Evolutionary conservation across 2,113 vertebrate genomes (phyloP).

Genomic region (Hiodon tergisus): DNA sequence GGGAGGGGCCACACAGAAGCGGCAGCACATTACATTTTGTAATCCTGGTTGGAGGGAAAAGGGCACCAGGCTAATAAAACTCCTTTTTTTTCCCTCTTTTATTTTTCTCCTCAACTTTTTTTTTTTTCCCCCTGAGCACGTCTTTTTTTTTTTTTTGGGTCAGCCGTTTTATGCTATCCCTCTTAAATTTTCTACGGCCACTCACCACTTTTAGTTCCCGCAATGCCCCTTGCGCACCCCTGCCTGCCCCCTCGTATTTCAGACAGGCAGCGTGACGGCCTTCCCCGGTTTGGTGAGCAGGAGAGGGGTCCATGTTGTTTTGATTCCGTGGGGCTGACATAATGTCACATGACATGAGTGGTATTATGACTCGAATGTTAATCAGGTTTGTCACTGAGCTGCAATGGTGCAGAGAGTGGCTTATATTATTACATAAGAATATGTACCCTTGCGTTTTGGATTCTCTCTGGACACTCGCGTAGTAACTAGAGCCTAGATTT

Average conservation of each 20-base stretch:
- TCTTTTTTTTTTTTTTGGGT: no score
- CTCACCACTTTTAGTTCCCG: neutral
- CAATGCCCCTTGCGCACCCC: constrained; percentile 7
- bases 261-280: constrained; percentile 2
- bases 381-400: constrained; percentile 24
- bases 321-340: constrained; percentile 23
- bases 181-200: neutral
- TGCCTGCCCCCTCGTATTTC: constrained; percentile 15
- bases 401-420: neutral
- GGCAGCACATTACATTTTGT: constrained; percentile 7
- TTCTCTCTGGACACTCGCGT: no score
- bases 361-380: constrained; percentile 26
- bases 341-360: neutral
- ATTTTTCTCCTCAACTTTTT: neutral
- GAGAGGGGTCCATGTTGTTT: constrained; percentile 9
- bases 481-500: no score
- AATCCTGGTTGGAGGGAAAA: neutral
- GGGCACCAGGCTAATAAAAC: neutral
- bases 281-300: neutral
- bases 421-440: no score
- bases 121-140: neutral
- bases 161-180: no score
- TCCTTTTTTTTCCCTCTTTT: constrained; percentile 28
- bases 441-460: no score
- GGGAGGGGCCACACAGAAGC: constrained; percentile 11